phyloP scores from a whole-genome alignment of 92 coral and sea anemone species.

The Pocillopora meandrina region DNA sequence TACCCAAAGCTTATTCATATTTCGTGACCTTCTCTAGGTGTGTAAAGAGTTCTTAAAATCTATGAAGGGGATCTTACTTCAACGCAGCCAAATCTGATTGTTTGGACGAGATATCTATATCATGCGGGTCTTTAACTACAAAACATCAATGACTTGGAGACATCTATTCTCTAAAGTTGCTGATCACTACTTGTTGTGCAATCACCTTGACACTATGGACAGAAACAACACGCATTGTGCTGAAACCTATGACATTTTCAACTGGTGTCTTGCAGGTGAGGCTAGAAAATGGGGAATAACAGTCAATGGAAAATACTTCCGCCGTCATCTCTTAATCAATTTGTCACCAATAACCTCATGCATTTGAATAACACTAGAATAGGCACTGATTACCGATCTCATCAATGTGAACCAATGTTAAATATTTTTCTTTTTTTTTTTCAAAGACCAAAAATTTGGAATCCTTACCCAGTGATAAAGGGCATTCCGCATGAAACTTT shows the following conservation, averaged over 20 bases:
- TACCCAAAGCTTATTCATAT: conserved; percentile 12
- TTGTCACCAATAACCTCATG: no score
- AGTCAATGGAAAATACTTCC: no score
- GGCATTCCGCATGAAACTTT: no score
- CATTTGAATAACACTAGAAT: no score
- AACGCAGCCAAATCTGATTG: background rate
- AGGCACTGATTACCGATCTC: no score
- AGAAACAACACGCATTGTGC: background rate
- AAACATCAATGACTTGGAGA: background rate
- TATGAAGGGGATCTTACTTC: background rate
- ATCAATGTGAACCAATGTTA: no score
- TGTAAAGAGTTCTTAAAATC: no score
- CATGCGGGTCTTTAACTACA: background rate
- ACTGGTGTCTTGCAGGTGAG: background rate
- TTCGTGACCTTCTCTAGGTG: background rate
- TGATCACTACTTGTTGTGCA: background rate
- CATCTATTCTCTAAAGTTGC: background rate
- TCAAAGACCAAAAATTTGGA: no score
- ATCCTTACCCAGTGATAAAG: no score
- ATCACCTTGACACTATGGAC: background rate
- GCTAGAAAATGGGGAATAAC: background rate
- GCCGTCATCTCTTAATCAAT: no score
- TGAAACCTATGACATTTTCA: background rate
- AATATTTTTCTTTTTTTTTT: no score
- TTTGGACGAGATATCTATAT: background rate